Evolutionary conservation across 2,797 vertebrate genomes (phyloP), one percentile per base, ranked within the genome.

Genomic region (Clarias laeviceps): DNA sequence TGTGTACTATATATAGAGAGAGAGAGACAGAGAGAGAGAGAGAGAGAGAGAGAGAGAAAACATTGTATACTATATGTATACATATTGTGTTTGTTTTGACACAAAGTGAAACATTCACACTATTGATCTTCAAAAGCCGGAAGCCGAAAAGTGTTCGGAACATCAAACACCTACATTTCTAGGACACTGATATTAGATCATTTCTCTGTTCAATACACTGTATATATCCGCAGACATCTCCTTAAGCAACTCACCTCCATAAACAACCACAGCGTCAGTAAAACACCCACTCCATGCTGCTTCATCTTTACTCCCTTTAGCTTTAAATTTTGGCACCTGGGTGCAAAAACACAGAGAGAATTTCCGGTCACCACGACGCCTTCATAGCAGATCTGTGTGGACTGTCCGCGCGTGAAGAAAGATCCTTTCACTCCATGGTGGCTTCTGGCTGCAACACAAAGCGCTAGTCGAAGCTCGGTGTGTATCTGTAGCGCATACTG

Each of bases 221-320:
- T 5, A 45, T 4, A 79, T 57, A 32, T 57, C 7, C 20, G 8
- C 32, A 32, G 54, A 57, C n/a, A 56, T 76, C 73, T 45, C 64
- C 34, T 80, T 20, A 82, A 68, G 77, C 65, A 66, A 86, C 89
- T 90, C 88, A 90, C 90, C 90, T 91, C 89, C 56, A 87, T 62
- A 76, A 90, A 74, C 56, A 86, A 80, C 82, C 90, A 88, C 12
- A 90, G 80, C 66, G 79, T 82, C 81, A 91, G 87, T 76, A 88
- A 29, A 82, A 87, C 85, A n/a, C 87, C 54, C 80, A 84, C 73
- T 83, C 86, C 79, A 66, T 65, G 76, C 73, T 85, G 82, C 85
- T 84, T 87, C 90, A 87, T 87, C 62, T 83, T 88, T 65, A 68
- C 56, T 81, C 34, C 64, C 83, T 68, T 68, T 57, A 4, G 27